Base-by-base conservation (phyloP, 2,888 invertebrate genomes). In the Noctua comes region DNA sequence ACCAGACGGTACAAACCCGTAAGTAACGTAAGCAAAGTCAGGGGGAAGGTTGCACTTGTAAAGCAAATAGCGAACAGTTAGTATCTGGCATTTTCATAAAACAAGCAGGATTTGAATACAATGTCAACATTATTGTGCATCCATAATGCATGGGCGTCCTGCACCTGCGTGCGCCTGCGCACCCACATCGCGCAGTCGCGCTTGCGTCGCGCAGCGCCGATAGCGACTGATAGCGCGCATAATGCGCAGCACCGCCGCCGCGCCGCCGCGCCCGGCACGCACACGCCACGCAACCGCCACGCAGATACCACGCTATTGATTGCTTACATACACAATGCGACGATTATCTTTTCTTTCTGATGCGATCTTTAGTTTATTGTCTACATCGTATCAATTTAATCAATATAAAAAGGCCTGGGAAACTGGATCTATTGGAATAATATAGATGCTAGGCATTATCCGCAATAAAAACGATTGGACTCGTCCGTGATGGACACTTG, bases 91-190 rank as follows among this genome's bases (percentile, higher is more conserved):
- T 85, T 89, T 86, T 81, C 89, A 87, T 84, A 86, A 89, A 86
- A 82, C 87, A 82, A 75, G 79, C 27, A 51, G 59, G 43, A 89
- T 89, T 89, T 89, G 88, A 89, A 89, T 89, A 89, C 89, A 89
- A 89, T 89, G 82, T 88, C 86, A 88, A 80, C 84, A 80, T 84
- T 86, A 84, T 84, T 86, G 82, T 83, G 80, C 76, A 83, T 89
- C 81, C 84, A 89, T 89, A 87, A 89, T 89, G 82, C 88, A 89
- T 86, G 74, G 51, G 80, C 72, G 77, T 40, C 54, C 74, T 76
- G 87, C 84, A 81, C 88, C 85, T 80, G 82, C 82, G 73, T 76
- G 81, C 78, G 80, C 70, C 77, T 68, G 86, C 80, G 73, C 79
- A 73, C 18, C 62, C 62, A 7, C 78, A 72, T 54, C 76, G 78